These are phyloP conservation scores for Sula dactylatra DNA, from an alignment of 2,113 vertebrate species.

Conservation along the genomic window DNA sequence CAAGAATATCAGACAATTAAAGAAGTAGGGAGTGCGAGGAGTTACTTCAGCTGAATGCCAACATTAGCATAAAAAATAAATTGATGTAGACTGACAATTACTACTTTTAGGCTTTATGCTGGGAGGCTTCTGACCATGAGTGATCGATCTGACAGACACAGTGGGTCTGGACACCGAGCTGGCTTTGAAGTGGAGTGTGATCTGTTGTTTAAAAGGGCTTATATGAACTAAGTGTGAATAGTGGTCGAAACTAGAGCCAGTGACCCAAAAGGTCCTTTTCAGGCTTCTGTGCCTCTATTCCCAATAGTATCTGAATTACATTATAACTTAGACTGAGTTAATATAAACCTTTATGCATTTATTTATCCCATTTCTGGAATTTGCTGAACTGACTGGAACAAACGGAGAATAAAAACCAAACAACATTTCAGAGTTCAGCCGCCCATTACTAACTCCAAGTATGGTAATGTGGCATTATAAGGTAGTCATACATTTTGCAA, in stretches of 20 bases:
- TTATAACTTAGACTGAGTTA: background rate
- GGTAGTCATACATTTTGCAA: background rate
- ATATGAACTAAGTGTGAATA: background rate
- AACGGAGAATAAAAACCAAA: background rate
- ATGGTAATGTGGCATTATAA: constrained; percentile 47
- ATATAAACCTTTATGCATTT: constrained; percentile 27
- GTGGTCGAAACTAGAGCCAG: background rate
- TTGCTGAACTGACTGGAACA: constrained; percentile 12
- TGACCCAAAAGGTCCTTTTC: background rate
- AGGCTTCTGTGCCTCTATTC: background rate
- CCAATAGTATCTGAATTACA: background rate
- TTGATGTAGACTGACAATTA: constrained; percentile 24
- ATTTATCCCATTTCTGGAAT: constrained; percentile 7
- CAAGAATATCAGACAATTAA: background rate
- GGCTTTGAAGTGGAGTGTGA: background rate
- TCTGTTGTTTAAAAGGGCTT: background rate
- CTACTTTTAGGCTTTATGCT: constrained; percentile 1
- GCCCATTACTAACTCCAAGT: constrained; percentile 3
- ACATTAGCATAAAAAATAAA: background rate
- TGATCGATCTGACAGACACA: background rate
- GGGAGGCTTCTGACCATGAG: background rate
- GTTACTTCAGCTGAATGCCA: background rate
- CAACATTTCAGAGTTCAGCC: background rate
- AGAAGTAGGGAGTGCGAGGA: background rate
- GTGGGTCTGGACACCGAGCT: background rate